A percentile compares a stretch with the other conserved stretches of the same genome.
These are phyloP conservation scores for Scomber colias DNA, from an alignment of 2,113 vertebrate genomes.

Conservation along the genomic window DNA sequence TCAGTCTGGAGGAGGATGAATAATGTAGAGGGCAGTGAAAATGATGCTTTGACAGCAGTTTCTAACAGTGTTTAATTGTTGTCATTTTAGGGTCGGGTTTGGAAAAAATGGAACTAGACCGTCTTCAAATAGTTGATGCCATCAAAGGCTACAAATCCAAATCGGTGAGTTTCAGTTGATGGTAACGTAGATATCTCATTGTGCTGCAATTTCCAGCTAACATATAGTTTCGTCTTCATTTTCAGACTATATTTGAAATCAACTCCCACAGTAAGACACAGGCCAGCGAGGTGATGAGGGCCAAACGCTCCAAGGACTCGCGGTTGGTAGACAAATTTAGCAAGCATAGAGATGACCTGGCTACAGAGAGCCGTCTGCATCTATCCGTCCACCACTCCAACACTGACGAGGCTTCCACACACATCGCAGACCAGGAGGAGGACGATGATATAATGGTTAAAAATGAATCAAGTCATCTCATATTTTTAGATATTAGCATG, in stretches of 20 bases:
- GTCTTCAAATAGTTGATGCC: slow-evolving; percentile 90
- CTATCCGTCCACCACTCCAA: background rate
- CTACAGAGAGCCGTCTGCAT: slow-evolving; percentile 49
- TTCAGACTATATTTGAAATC: slow-evolving; percentile 97
- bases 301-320: slow-evolving; percentile 87
- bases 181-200: background rate
- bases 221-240: background rate
- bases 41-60: background rate
- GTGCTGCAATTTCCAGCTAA: too few species aligned
- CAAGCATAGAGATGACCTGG: slow-evolving; percentile 77
- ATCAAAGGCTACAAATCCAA: slow-evolving; percentile 92
- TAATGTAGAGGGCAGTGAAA: background rate
- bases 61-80: background rate
- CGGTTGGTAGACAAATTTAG: slow-evolving; percentile 87
- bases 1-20: slow-evolving; percentile 73
- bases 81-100: slow-evolving; percentile 85
- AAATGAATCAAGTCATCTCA: too few species aligned
- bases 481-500: too few species aligned
- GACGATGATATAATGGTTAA: slow-evolving; percentile 77
- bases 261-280: slow-evolving; percentile 89
- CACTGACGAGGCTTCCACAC: background rate
- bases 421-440: slow-evolving; percentile 42
- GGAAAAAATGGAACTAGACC: slow-evolving; percentile 89
- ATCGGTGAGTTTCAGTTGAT: slow-evolving; percentile 83
- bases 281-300: slow-evolving; percentile 91